Base-by-base conservation (phyloP, 2,113 vertebrate genomes). In the Catharus fuscescens region DNA sequence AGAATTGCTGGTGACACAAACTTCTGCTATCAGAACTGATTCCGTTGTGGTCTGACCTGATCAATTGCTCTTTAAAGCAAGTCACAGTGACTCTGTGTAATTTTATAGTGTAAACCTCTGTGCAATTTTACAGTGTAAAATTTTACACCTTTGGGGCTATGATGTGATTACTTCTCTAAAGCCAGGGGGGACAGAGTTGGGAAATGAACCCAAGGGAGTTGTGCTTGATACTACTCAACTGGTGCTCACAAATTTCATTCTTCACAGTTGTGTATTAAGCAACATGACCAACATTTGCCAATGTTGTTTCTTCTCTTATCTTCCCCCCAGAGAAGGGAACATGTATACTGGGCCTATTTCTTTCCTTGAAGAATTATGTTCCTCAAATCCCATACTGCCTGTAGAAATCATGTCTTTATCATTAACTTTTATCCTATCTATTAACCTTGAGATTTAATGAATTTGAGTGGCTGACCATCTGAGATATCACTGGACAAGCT, bases 251-350 rank as follows among this genome's bases (percentile, higher is more conserved):
- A 73, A 60, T 57, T 65, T 84, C 1, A 1, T 64, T 91, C 77
- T 86, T 79, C 2, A 3, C 1, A 6, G 80, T 48, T 81, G 36
- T 31, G 29, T 62, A 8, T 91, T 74, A 52, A 66, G 69, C 72
- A 93, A 81, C 73, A 44, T 8, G 31, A 77, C 56, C 53, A 89
- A 67, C 21, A 14, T 67, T 92, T 93, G 65, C 85, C 89, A 53
- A 20, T 71, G 64, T 84, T 95, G 91, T 95, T 95, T 96, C 71
- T 89, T 60, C 76, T 89, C 69, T 86, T 83, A 62, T 80, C 60
- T 60, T 18, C 25, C 80, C 86, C 48, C 67, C n/a, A 42, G 72
- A 84, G 77, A 57, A 93, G 56, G 65, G 53, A 87, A 64, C 0
- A 0, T 67, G 70, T 61, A 25, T 86, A 29, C 72, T 84, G 65